phyloP scores from a whole-genome alignment of 2,888 invertebrate genomes.

The Therioaphis trifolii region DNA sequence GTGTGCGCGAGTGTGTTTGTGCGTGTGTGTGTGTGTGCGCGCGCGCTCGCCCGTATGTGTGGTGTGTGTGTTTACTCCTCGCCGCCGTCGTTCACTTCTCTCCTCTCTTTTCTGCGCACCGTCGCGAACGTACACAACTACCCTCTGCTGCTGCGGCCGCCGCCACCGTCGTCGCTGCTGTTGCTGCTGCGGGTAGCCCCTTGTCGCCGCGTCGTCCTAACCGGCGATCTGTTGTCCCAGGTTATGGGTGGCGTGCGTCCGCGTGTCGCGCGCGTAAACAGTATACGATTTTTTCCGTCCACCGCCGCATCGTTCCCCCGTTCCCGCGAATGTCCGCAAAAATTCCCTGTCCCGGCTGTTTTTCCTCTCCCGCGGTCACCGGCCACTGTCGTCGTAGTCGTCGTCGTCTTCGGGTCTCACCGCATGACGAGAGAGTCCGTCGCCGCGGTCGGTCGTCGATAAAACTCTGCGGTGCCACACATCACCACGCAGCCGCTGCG shows the following conservation, averaged over 20 bases:
- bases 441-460: no score
- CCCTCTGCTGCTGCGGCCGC: background rate
- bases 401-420: background rate
- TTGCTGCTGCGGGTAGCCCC: background rate
- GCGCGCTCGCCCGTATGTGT: background rate
- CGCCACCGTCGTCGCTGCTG: background rate
- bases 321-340: no score
- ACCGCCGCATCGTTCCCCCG: background rate
- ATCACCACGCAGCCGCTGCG: background rate
- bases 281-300: background rate
- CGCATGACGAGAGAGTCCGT: no score
- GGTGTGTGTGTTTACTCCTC: no score
- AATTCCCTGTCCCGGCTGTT: no score
- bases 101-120: background rate
- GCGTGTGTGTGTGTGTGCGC: background rate
- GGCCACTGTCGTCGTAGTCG: slow-evolving; percentile 20
- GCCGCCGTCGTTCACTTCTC: background rate
- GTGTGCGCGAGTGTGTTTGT: background rate
- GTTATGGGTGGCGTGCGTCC: slow-evolving; percentile 31
- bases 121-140: background rate
- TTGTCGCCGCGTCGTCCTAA: slow-evolving; percentile 46
- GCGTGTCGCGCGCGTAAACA: background rate
- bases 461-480: no score
- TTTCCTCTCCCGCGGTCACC: no score
- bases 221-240: slow-evolving; percentile 61